Conservation (phyloP, 2,888 invertebrate genomes). For the Spilosoma lubricipeda region DNA sequence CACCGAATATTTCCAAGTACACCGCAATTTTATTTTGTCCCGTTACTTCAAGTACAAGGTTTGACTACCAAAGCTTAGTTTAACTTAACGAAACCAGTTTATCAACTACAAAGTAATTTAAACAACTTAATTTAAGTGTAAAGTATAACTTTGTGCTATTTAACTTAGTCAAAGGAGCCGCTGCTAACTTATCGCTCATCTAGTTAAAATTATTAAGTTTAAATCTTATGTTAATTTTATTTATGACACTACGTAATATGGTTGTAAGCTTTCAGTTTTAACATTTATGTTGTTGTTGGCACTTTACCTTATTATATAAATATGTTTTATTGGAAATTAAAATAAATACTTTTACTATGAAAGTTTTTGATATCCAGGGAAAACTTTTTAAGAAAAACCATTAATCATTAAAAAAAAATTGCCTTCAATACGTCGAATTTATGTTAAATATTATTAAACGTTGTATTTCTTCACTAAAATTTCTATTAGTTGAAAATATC, state of each 20-base stretch:
- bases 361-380: too few species aligned
- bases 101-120: slow-evolving; percentile 47
- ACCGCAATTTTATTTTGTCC: not conserved
- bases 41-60: not conserved
- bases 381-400: too few species aligned
- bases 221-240: slow-evolving; percentile 31
- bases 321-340: too few species aligned
- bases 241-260: slow-evolving; percentile 2
- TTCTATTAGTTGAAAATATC: too few species aligned
- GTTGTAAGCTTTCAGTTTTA: not conserved
- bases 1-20: not conserved
- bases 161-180: slow-evolving; percentile 21
- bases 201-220: slow-evolving; percentile 38
- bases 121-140: slow-evolving; percentile 47
- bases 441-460: too few species aligned
- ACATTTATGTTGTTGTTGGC: not conserved
- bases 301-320: too few species aligned
- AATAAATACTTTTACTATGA: too few species aligned
- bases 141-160: slow-evolving; percentile 31
- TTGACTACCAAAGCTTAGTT: not conserved
- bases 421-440: too few species aligned
- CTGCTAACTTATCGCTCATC: slow-evolving; percentile 35
- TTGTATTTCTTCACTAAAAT: too few species aligned
- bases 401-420: too few species aligned
- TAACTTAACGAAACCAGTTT: not conserved